These are phyloP conservation scores for Semicossyphus pulcher DNA, from an alignment of 2,113 vertebrate genomes.

Conservation along the genomic window DNA sequence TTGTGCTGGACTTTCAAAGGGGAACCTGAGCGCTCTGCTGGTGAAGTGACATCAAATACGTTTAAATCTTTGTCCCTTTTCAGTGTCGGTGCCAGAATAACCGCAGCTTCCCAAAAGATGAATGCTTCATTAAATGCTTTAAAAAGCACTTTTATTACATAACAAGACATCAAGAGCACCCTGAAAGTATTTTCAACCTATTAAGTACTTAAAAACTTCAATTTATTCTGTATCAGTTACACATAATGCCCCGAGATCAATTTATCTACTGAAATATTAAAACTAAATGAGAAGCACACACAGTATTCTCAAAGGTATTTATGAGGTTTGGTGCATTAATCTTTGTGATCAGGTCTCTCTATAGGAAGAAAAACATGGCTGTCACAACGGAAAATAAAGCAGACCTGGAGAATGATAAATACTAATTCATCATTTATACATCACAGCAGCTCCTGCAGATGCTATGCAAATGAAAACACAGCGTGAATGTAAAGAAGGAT, in stretches of 20 bases:
- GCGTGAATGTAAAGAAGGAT: too few relatives aligned
- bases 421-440: too few relatives aligned
- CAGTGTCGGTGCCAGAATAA: slow-evolving; percentile 33
- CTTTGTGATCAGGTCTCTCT: too few relatives aligned
- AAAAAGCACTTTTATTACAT: background rate
- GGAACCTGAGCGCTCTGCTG: slow-evolving; percentile 30
- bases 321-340: background rate
- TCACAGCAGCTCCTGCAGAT: too few relatives aligned
- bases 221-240: background rate
- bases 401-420: too few relatives aligned
- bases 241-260: background rate
- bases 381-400: too few relatives aligned
- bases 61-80: slow-evolving; percentile 31
- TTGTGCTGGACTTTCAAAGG: slow-evolving; percentile 23
- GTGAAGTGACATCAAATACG: slow-evolving; percentile 33
- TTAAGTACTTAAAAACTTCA: background rate
- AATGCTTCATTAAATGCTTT: slow-evolving; percentile 1
- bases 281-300: background rate
- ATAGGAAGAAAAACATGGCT: too few relatives aligned
- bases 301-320: background rate
- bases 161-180: background rate
- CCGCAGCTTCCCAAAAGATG: slow-evolving; percentile 23
- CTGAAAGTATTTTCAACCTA: background rate
- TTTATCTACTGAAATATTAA: background rate
- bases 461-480: too few relatives aligned